Conservation (phyloP, 1,140 invertebrate genomes). For the Drosophila asahinai region DNA sequence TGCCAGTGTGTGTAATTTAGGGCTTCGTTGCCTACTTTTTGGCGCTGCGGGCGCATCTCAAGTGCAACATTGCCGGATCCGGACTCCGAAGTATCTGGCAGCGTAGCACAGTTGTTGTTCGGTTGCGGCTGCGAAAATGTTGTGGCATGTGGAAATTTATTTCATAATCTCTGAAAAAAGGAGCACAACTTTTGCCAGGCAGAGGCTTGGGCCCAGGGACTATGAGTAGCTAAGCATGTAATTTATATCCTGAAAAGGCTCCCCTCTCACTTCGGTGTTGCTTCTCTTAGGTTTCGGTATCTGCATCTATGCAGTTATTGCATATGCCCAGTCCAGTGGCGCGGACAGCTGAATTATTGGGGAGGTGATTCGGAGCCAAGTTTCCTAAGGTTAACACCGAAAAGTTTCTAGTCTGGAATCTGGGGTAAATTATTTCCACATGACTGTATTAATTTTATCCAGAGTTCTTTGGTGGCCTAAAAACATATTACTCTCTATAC, state of each 20-base stretch:
- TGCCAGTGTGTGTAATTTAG: slow-evolving; percentile 32
- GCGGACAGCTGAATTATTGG: background rate
- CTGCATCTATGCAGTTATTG: slow-evolving; percentile 52
- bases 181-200: slow-evolving; percentile 36
- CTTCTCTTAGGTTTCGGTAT: slow-evolving; percentile 20
- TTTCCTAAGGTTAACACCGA: background rate
- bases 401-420: background rate
- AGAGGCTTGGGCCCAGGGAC: slow-evolving; percentile 10
- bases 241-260: slow-evolving; percentile 50
- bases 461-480: too few species aligned
- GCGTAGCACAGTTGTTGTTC: slow-evolving; percentile 48
- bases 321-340: slow-evolving; percentile 14
- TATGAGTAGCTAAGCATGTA: slow-evolving; percentile 58
- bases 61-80: slow-evolving; percentile 57
- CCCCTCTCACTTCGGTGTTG: slow-evolving; percentile 7
- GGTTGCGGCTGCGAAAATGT: slow-evolving; percentile 68
- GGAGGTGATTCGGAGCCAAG: background rate
- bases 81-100: slow-evolving; percentile 18
- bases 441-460: too few species aligned
- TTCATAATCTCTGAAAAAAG: slow-evolving; percentile 63
- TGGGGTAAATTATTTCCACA: background rate
- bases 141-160: slow-evolving; percentile 82
- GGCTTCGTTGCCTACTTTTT: slow-evolving; percentile 58
- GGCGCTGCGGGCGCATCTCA: slow-evolving; percentile 58
- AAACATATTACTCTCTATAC: too few species aligned